Evolutionary conservation across 2,113 vertebrate genomes (phyloP), one percentile per base, ranked within the genome.

Genomic region (Forbesichthys agassizii): DNA sequence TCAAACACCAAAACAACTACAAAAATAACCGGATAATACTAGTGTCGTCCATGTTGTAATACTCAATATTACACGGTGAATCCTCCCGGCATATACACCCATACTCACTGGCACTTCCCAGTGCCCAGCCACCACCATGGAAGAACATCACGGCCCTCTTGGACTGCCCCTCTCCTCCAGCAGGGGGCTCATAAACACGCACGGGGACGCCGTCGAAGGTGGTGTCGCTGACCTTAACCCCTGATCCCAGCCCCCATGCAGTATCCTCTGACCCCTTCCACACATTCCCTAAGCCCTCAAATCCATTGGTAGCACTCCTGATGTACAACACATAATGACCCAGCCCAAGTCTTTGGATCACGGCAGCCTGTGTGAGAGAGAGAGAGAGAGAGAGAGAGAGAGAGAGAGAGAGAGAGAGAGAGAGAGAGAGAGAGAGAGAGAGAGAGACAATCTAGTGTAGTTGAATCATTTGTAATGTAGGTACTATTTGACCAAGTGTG

Each of bases 81-180:
- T 27, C 27, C 27, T 27, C 27, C 27, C 27, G 36, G 13, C 48
- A 33, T n/a, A 18, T 11, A 8, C 7, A 18, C 48, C 33, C 0
- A 0, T 46, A 94, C 96, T 68, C 92, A 99, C 97, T 96, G 86
- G 89, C 86, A 48, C 92, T 94, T 49, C 95, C 94, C 61, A 98
- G 10, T 5, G 95, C 93, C 98, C 98, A 99, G 81, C 96, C 98
- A 14, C 96, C 98, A 77, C 98, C 98, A 0, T 98, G 96, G 70
- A 96, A 87, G 61, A 86, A 99, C 82, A 98, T 33, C 47, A 99
- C 18, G 0, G 93, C 89, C 68, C 95, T 94, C 83, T 88, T 95
- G 76, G 96, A 90, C 0, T 75, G 86, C 48, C 88, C 90, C 48
- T 91, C 87, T 0, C 65, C 74, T 74, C 86, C 89, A 0, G 83